These are phyloP conservation scores for Beroe forskalii DNA, from an alignment of 37 sponge, comb jelly and placozoan genomes.

Conservation along the genomic window DNA sequence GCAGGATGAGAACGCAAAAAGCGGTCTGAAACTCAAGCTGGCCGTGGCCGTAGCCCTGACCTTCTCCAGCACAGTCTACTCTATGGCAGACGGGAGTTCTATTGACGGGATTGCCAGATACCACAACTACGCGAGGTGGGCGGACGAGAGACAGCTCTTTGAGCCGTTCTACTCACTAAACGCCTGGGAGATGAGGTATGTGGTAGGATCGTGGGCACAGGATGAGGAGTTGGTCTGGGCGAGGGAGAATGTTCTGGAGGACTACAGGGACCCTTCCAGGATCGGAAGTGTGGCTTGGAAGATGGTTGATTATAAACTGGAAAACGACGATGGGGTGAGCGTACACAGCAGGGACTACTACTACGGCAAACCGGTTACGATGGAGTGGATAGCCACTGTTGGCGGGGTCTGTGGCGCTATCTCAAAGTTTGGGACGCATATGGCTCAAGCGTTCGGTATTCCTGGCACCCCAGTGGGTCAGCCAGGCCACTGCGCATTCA, in stretches of 20 bases:
- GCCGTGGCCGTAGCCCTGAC: neutral
- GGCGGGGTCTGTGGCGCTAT: slow-evolving; percentile 18
- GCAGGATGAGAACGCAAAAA: neutral
- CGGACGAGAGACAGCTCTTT: neutral
- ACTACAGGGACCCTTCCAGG: neutral
- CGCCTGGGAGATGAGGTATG: slow-evolving; percentile 5
- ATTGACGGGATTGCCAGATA: neutral
- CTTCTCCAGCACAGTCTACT: neutral
- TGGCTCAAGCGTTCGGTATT: slow-evolving; percentile 16
- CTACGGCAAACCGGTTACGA: neutral
- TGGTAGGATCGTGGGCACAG: slow-evolving; percentile 8
- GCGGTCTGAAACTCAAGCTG: neutral
- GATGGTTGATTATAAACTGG: neutral
- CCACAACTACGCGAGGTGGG: slow-evolving; percentile 1
- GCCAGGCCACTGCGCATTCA: slow-evolving; percentile 21
- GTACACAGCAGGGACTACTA: neutral
- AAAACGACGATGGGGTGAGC: neutral
- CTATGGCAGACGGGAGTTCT: neutral
- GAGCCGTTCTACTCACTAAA: neutral
- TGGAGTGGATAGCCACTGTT: neutral
- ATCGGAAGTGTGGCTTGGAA: neutral
- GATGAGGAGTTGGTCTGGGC: slow-evolving; percentile 32
- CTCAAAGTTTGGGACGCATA: neutral
- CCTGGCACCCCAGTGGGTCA: neutral
- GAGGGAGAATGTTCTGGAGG: neutral